Conservation (phyloP, 2,888 invertebrate genomes). For the Hirtodrosophila duncani region DNA sequence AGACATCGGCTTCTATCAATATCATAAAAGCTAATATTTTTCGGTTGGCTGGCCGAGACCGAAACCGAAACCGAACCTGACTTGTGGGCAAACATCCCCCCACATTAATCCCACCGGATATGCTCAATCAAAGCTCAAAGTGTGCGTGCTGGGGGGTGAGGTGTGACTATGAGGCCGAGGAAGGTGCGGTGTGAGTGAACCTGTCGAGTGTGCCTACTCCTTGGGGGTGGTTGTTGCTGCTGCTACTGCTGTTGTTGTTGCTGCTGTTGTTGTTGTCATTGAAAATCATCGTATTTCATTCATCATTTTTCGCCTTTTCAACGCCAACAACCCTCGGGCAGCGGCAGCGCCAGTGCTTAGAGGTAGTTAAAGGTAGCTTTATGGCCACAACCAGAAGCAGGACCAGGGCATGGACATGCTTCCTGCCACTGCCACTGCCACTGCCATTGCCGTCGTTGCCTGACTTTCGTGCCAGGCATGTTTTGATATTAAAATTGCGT, state of each 20-base stretch:
- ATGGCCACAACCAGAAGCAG: constrained; percentile 14
- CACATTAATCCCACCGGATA: constrained; percentile 76
- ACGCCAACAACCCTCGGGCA: constrained; percentile 52
- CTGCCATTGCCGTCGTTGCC: constrained; percentile 7
- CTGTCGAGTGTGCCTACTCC: constrained; percentile 13
- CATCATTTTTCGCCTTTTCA: constrained; percentile 73
- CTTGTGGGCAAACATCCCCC: constrained; percentile 54
- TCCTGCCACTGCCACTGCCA: constrained; percentile 19
- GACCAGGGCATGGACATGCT: constrained; percentile 30
- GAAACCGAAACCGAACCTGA: constrained; percentile 11
- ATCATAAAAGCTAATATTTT: constrained; percentile 76
- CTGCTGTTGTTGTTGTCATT: constrained; percentile 43
- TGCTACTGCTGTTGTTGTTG: constrained; percentile 7
- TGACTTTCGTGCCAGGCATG: constrained; percentile 39
- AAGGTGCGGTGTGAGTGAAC: constrained; percentile 45
- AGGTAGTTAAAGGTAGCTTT: constrained; percentile 36
- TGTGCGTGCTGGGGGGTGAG: constrained; percentile 44
- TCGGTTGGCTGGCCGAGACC: constrained; percentile 64
- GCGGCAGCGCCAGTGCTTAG: constrained; percentile 11
- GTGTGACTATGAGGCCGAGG: constrained; percentile 1
- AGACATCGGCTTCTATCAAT: constrained; percentile 76
- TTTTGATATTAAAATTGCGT: constrained; percentile 72
- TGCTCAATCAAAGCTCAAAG: constrained; percentile 76
- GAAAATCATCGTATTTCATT: constrained; percentile 73
- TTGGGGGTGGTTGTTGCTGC: constrained; percentile 22